These are phyloP conservation scores for Drosophila nr. perissopoda DNA, from an alignment of 2,888 invertebrate genomes.

Conservation along the genomic window DNA sequence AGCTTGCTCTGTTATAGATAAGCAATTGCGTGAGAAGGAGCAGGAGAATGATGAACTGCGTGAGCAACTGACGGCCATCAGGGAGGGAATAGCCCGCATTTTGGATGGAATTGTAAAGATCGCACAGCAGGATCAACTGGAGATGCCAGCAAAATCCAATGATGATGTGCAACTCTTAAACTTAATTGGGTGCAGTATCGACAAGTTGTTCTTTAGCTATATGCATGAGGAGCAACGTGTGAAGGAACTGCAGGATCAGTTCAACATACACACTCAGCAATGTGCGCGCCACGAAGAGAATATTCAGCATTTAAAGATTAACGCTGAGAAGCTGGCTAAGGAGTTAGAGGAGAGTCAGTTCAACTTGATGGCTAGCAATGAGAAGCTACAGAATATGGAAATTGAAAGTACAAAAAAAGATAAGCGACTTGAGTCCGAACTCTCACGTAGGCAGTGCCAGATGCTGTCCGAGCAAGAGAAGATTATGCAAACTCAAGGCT, in stretches of 20 bases:
- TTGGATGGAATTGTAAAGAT: constrained; percentile 5
- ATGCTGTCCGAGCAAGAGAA: neutral
- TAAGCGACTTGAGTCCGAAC: constrained; percentile 31
- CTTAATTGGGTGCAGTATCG: constrained; percentile 2
- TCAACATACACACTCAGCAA: constrained; percentile 3
- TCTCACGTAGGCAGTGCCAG: neutral
- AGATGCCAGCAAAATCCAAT: neutral
- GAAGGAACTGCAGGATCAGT: constrained; percentile 24
- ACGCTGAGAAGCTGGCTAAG: neutral
- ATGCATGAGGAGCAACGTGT: constrained; percentile 11
- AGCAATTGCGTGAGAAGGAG: constrained; percentile 83
- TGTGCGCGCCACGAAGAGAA: neutral
- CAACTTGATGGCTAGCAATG: neutral
- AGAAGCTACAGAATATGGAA: neutral
- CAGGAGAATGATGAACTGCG: constrained; percentile 75
- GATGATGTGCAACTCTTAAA: constrained; percentile 7
- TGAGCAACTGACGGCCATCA: constrained; percentile 53
- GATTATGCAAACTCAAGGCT: neutral
- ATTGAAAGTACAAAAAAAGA: constrained; percentile 30
- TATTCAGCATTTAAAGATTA: neutral
- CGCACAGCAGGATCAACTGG: neutral
- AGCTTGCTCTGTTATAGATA: constrained; percentile 82
- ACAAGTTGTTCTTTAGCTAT: neutral
- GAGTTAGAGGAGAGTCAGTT: neutral
- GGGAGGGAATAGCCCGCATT: neutral